Base-by-base conservation (phyloP, 2,888 invertebrate genomes). In the Patella depressa region DNA sequence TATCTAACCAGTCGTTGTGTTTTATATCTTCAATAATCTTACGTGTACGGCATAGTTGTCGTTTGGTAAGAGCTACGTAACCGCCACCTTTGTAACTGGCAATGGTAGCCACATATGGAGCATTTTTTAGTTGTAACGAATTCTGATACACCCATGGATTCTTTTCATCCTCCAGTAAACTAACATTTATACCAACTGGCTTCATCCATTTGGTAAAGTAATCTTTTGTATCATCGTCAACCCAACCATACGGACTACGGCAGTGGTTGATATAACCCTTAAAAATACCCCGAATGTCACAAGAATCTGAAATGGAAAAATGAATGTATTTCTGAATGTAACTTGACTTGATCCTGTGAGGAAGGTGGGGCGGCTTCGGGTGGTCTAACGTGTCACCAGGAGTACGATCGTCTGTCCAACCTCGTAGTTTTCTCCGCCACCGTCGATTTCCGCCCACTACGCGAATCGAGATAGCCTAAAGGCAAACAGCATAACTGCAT, bases 1-100 rank as follows among this genome's bases (percentile, higher is more conserved):
- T 84, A 82, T 93, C 93, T 65, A 93, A 86, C 93, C 93, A 93
- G 74, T 90, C 86, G 53, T 85, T 57, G 2, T 86, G 81, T 79
- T 92, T 86, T 57, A 93, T 85, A 9, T 88, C 83, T 3, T 85
- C 82, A 65, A 93, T 81, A 34, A 88, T 86, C 24, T 86, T 83
- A 71, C 84, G 80, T 0, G 92, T 88, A 29, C 89, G 83, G 11
- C 85, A 85, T 54, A 83, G 87, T 75, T 84, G 85, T n/a, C 90
- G 80, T 72, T 86, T 86, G 78, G 90, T 89, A 73, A 87, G 86
- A 53, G 88, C 83, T 29, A 87, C 88, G 81, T 91, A 91, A 19
- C 91, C 91, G 34, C 91, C 91, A 2, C 91, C 91, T 79, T 84
- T 84, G 86, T 93, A 93, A 0, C 90, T 87, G 78, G 90, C 88